Evolutionary conservation across 2,888 invertebrate species (phyloP).

Genomic region (Microplitis deprimator): DNA sequence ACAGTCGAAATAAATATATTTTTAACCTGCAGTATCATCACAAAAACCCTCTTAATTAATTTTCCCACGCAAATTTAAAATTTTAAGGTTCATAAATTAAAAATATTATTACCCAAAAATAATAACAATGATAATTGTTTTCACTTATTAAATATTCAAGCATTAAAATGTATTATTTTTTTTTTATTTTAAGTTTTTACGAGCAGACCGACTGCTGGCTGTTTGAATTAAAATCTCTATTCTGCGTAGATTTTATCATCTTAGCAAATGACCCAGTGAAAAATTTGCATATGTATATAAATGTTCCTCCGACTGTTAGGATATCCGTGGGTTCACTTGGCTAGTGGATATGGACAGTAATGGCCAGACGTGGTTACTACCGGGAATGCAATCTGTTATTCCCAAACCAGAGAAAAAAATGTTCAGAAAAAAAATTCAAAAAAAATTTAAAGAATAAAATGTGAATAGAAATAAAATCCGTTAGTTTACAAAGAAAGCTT

Average conservation of each 20-base stretch:
- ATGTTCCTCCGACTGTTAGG: slow-evolving; percentile 1
- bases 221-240: slow-evolving; percentile 12
- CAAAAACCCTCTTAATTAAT: slow-evolving; percentile 31
- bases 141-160: neutral
- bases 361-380: neutral
- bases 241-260: slow-evolving; percentile 19
- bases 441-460: neutral
- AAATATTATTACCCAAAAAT: neutral
- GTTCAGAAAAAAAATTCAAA: neutral
- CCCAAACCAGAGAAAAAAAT: slow-evolving; percentile 3
- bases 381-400: slow-evolving; percentile 20
- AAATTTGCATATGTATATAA: slow-evolving; percentile 22
- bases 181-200: slow-evolving; percentile 4
- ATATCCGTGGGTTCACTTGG: slow-evolving; percentile 10
- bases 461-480: neutral
- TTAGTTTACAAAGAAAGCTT: neutral
- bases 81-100: neutral
- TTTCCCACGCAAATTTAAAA: neutral
- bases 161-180: slow-evolving; percentile 3
- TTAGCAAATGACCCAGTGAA: slow-evolving; percentile 21
- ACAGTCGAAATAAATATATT: slow-evolving; percentile 17
- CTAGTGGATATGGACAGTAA: slow-evolving; percentile 20
- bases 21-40: slow-evolving; percentile 24
- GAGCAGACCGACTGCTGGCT: slow-evolving; percentile 2
- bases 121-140: neutral